Conservation (phyloP, 2,797 vertebrate species). For the Graptemys geographica region DNA sequence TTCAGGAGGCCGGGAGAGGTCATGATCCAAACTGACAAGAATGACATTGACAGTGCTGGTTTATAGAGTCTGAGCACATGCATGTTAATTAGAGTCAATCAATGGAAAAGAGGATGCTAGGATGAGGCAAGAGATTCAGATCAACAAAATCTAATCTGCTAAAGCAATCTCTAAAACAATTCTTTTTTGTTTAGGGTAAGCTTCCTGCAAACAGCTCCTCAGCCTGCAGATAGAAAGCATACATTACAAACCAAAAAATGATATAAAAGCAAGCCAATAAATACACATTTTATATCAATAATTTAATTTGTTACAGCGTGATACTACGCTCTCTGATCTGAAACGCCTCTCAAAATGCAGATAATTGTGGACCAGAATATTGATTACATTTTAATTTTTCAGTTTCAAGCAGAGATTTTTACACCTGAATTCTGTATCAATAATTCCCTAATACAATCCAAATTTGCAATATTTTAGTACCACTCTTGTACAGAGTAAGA, state of each 20-base stretch:
- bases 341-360: neutral
- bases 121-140: slow-evolving; percentile 19
- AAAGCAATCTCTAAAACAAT: neutral
- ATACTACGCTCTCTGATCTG: neutral
- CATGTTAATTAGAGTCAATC: slow-evolving; percentile 29
- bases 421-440: neutral
- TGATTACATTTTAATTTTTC: neutral
- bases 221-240: neutral
- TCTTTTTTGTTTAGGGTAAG: slow-evolving; percentile 16
- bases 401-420: neutral
- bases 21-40: slow-evolving; percentile 38
- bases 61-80: slow-evolving; percentile 31
- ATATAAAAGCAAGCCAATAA: neutral
- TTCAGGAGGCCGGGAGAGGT: slow-evolving; percentile 35
- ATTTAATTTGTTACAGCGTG: neutral
- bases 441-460: neutral
- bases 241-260: neutral
- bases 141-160: neutral
- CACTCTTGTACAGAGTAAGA: neutral
- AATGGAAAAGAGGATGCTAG: slow-evolving; percentile 8
- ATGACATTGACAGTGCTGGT: slow-evolving; percentile 39
- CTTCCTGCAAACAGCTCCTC: neutral
- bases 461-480: neutral
- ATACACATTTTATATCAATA: neutral
- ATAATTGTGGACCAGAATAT: neutral